Evolutionary conservation across 1,140 invertebrate genomes (phyloP).

Genomic region (Caenorhabditis tropicalis): DNA sequence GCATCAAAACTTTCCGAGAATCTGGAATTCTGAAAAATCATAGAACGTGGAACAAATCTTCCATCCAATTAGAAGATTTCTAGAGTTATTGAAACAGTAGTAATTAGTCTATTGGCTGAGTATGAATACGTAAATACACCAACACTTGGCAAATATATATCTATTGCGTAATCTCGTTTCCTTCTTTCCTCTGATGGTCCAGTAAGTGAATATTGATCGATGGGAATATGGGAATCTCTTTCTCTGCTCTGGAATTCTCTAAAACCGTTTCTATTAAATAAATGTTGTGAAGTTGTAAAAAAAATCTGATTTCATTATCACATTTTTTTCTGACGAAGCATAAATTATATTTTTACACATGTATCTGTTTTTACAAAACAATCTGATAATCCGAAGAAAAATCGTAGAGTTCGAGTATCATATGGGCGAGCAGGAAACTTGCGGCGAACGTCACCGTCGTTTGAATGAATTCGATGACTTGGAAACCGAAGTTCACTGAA

Average conservation of each 20-base stretch:
- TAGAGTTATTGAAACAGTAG: not conserved
- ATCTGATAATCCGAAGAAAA: slow-evolving; percentile 9
- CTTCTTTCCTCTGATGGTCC: not conserved
- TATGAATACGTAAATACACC: not conserved
- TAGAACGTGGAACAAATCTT: too few species aligned
- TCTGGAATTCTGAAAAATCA: too few species aligned
- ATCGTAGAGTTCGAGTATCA: slow-evolving; percentile 27
- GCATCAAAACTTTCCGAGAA: too few species aligned
- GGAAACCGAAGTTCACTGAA: slow-evolving; percentile 29
- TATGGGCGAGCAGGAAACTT: slow-evolving; percentile 11
- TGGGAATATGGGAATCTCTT: too few species aligned
- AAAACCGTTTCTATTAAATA: too few species aligned
- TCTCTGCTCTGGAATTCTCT: too few species aligned
- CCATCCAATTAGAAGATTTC: too few species aligned
- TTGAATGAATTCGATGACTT: slow-evolving; percentile 26
- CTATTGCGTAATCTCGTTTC: not conserved
- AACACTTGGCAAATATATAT: slow-evolving; percentile 11
- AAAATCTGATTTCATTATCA: too few species aligned
- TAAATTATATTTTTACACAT: too few species aligned
- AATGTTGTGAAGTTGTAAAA: too few species aligned
- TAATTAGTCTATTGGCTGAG: not conserved
- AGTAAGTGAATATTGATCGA: not conserved
- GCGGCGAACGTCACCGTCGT: slow-evolving; percentile 13
- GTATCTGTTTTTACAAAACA: not conserved
- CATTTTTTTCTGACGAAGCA: not conserved